Evolutionary conservation across 37 sponge, comb jelly and placozoan genomes (phyloP), one percentile per base, ranked within the genome.

Genomic region (Corticium candelabrum): DNA sequence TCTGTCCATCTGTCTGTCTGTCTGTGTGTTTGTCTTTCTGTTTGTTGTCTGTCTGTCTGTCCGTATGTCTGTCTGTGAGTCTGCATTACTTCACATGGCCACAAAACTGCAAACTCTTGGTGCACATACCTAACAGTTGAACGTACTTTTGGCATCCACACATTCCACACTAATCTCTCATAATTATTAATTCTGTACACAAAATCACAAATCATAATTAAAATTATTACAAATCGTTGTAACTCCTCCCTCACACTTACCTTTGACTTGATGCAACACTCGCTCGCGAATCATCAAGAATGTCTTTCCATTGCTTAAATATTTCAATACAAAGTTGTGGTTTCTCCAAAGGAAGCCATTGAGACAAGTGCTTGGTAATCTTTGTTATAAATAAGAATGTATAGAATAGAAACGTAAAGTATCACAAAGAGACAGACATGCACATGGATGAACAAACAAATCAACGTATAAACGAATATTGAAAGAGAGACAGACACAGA

Each of bases 121-220:
- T 27, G 11, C 62, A 21, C 21, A 11, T 70, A 29, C 29, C 29
- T 70, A 4, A 94, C 5, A 40, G 77, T 35, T 72, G 33, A 39
- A 62, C 92, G 50, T 29, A 97, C 72, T 68, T 83, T 81, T 5
- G 94, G 95, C 90, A 98, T 90, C 99, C 92, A 94, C 37, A 91
- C 82, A 41, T 94, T 90, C 92, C 95, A 91, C 35, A 94, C 41
- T 4, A 98, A 79, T 7, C 90, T 74, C 40, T 98, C 93, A 35
- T 89, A 98, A 0, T 30, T 15, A 79, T 84, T 83, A 87, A 93
- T 93, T 11, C 93, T 83, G 68, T 35, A 31, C 31, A 34, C 39
- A 1, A 37, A 1, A 74, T 1, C 29, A 1, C 2, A 35, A 37
- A 1, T 33, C 38, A 37, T 1, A 1, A 35, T 30, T 35, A 2